A percentile compares a stretch with the other conserved stretches of the same genome.
These are phyloP conservation scores for Catalaphyllia jardinei DNA, from an alignment of 64 coral and sea anemone species.

Conservation along the genomic window DNA sequence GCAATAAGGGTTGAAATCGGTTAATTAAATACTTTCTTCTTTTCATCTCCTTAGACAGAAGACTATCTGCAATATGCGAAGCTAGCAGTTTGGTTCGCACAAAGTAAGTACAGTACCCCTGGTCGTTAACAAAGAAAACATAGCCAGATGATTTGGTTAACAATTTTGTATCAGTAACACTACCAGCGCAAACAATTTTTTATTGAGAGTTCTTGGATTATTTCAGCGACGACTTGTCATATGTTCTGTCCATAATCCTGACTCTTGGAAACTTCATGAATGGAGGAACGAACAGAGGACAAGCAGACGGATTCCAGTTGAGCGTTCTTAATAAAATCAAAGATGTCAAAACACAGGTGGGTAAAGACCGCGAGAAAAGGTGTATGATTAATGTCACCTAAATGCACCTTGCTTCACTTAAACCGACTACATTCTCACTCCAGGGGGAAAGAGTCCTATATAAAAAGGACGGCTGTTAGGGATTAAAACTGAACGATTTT, in stretches of 20 bases:
- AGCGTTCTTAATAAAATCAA: slow-evolving; percentile 77
- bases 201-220: neutral
- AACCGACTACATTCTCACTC: no score
- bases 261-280: slow-evolving; percentile 98
- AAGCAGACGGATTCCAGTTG: slow-evolving; percentile 94
- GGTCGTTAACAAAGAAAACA: no score
- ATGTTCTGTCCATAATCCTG: slow-evolving; percentile 76
- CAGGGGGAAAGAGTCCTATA: no score
- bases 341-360: slow-evolving; percentile 93
- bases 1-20: neutral
- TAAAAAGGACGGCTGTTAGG: no score
- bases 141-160: neutral
- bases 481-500: no score
- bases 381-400: no score
- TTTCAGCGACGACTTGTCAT: slow-evolving; percentile 78
- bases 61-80: slow-evolving; percentile 79
- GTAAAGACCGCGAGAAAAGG: neutral
- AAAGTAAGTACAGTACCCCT: slow-evolving; percentile 60
- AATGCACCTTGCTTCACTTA: no score
- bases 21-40: neutral
- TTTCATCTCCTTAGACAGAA: slow-evolving; percentile 45
- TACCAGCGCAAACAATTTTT: neutral
- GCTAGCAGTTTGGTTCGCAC: slow-evolving; percentile 71
- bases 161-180: neutral
- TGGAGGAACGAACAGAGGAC: slow-evolving; percentile 85